Conservation (phyloP, 2,113 vertebrate genomes). For the Thinocorus orbignyianus region DNA sequence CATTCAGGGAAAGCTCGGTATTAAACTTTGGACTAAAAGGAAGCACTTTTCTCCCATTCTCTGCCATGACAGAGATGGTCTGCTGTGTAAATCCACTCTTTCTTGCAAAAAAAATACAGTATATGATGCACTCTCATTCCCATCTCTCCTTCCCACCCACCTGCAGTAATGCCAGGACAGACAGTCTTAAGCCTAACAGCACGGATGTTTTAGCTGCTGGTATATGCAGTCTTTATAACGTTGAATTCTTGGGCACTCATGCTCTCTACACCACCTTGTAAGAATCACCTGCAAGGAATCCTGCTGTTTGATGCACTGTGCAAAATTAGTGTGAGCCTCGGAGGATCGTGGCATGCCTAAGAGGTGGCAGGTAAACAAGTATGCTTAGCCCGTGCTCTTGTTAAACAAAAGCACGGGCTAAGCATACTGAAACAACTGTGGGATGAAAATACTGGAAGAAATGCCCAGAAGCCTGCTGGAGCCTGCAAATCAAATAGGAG, state of each 20-base stretch:
- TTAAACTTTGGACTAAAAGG: background rate
- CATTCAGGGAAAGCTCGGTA: background rate
- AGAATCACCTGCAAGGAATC: background rate
- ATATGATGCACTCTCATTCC: background rate
- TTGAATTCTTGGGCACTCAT: background rate
- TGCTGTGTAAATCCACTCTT: background rate
- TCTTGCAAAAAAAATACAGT: background rate
- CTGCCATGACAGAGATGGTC: background rate
- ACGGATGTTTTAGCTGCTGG: background rate
- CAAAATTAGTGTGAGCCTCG: background rate
- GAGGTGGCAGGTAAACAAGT: too few relatives aligned
- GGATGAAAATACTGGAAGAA: background rate
- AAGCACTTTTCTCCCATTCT: background rate
- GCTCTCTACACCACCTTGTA: background rate
- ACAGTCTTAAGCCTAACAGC: background rate
- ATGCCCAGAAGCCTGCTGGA: background rate
- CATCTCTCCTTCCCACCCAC: background rate
- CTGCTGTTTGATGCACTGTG: background rate
- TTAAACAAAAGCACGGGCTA: background rate
- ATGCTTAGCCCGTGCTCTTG: too few relatives aligned
- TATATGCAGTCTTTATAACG: background rate
- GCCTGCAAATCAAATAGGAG: background rate
- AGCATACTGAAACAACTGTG: background rate
- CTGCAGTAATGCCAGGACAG: background rate
- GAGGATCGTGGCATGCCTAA: background rate